phyloP scores from a whole-genome alignment of 2,797 vertebrate genomes.

The Gymnodraco acuticeps region DNA sequence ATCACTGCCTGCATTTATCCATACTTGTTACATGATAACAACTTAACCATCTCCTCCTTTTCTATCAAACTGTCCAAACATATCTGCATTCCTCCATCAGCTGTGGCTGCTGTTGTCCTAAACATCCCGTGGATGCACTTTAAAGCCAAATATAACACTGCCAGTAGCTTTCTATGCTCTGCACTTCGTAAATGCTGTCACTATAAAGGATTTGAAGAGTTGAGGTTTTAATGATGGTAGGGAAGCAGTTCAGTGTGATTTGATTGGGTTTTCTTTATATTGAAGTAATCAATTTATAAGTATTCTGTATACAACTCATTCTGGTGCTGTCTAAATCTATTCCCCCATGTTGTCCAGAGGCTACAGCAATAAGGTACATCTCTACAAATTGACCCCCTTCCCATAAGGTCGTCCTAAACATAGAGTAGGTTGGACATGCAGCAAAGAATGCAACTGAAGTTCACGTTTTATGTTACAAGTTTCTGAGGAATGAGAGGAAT shows the following conservation, averaged over 20 bases:
- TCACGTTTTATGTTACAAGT: slow-evolving; percentile 2
- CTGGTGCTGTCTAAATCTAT: not conserved
- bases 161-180: not conserved
- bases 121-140: slow-evolving; percentile 26
- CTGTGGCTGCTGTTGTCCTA: slow-evolving; percentile 27
- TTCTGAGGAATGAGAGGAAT: slow-evolving; percentile 48
- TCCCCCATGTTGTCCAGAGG: slow-evolving; percentile 1
- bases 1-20: slow-evolving; percentile 8
- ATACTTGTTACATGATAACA: not conserved
- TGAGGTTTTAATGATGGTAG: not conserved
- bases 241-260: not conserved
- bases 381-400: not conserved
- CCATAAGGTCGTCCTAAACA: not conserved
- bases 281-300: not conserved
- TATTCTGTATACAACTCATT: not conserved
- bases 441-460: slow-evolving; percentile 7
- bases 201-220: not conserved
- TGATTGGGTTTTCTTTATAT: not conserved
- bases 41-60: not conserved
- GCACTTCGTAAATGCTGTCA: not conserved
- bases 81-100: slow-evolving; percentile 16
- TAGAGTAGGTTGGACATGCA: not conserved
- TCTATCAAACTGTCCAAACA: not conserved
- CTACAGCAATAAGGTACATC: not conserved
- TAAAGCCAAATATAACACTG: not conserved